Evolutionary conservation across 1,140 invertebrate genomes (phyloP).

Genomic region (Carcinoscorpius rotundicauda): DNA sequence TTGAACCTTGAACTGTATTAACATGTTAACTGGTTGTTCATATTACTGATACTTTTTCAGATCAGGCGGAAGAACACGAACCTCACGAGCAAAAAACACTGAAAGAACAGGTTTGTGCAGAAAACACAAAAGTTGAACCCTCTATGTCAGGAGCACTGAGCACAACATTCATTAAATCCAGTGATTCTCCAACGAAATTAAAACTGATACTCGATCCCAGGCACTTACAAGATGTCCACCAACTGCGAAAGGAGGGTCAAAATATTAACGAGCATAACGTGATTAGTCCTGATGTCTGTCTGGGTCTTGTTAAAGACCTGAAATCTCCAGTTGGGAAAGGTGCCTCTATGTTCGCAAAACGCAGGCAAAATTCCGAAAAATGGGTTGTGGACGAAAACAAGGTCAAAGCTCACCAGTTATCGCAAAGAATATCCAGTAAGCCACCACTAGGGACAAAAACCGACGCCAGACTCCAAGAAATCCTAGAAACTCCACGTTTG

Average conservation of each 20-base stretch:
- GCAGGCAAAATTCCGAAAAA: conserved; percentile 68
- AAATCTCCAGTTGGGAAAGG: conserved; percentile 64
- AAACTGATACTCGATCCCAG: conserved; percentile 67
- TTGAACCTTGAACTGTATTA: too few species aligned
- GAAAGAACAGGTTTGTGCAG: too few species aligned
- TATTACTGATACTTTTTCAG: too few species aligned
- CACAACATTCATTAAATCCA: too few species aligned
- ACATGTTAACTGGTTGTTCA: too few species aligned
- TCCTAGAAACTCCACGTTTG: conserved; percentile 31
- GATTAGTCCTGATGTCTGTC: conserved; percentile 51
- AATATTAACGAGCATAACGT: conserved; percentile 45
- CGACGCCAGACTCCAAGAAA: too few species aligned
- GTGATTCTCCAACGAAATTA: conserved; percentile 37
- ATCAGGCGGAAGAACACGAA: too few species aligned
- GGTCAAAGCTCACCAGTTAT: conserved; percentile 5
- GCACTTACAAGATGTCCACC: conserved; percentile 52
- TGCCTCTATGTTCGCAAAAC: conserved; percentile 72
- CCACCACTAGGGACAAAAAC: not conserved
- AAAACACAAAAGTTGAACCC: too few species aligned
- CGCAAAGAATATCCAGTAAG: not conserved
- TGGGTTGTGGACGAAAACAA: conserved; percentile 67
- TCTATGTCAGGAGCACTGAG: too few species aligned
- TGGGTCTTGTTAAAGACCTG: conserved; percentile 57
- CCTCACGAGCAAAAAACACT: too few species aligned
- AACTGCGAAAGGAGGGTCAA: conserved; percentile 41